Base-by-base conservation (phyloP, 37 sponge, comb jelly and placozoan species). In the Dysidea cf. avara region DNA sequence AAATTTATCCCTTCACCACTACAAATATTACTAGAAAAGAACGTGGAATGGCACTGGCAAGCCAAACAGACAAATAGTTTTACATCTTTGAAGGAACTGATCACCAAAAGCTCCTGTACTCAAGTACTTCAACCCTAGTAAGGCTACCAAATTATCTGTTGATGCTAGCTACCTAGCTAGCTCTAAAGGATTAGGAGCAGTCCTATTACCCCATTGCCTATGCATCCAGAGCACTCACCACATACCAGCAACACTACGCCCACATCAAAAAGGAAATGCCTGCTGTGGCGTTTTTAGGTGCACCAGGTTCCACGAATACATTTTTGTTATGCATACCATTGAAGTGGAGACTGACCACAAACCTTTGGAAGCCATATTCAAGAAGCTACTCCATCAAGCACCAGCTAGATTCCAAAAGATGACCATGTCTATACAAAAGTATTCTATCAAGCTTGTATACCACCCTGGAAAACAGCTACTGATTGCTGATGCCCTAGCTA, bases 1-100 rank as follows among this genome's bases (percentile, higher is more conserved):
- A 66, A 57, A 51, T 82, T 82, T 36, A 73, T 82, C 28, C 83
- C 75, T 18, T 43, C 43, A 58, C 79, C 69, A 56, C 60, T 78
- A 29, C 28, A 61, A 43, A 43, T 16, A 32, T 59, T 78, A 20
- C 47, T 59, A 49, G 69, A 78, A 33, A 68, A 68, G 61, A 47
- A 68, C n/a, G 33, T 48, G n/a, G 79, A 78, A 4, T 78, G 59
- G n/a, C n/a, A n/a, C n/a, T n/a, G n/a, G n/a, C n/a, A n/a, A n/a
- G n/a, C n/a, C n/a, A n/a, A n/a, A n/a, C n/a, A n/a, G n/a, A n/a
- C n/a, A n/a, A n/a, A n/a, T n/a, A n/a, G n/a, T n/a, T n/a, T n/a
- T n/a, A n/a, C n/a, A n/a, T n/a, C n/a, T n/a, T n/a, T n/a, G n/a
- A n/a, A n/a, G n/a, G n/a, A n/a, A n/a, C n/a, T n/a, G 60, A 58